Conservation (phyloP, 2,113 vertebrate species). For the Puffinus mauretanicus region DNA sequence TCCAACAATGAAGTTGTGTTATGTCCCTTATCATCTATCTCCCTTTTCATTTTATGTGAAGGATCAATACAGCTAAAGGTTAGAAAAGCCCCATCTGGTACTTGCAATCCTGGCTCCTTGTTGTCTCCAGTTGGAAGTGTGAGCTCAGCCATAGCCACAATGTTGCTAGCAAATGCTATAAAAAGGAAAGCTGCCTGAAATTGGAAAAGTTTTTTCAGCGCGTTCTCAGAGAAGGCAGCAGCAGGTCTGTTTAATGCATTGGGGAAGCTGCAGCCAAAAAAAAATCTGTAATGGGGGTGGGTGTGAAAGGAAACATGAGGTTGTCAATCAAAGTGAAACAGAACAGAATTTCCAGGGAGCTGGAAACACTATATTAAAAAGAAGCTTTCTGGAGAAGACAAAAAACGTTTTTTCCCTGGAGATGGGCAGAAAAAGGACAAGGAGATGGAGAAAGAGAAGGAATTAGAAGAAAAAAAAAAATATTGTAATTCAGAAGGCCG, state of each 20-base stretch:
- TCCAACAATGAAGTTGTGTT: neutral
- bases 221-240: neutral
- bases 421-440: neutral
- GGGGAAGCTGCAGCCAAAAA: conserved; percentile 35
- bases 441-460: neutral
- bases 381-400: neutral
- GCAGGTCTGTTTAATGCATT: neutral
- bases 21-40: neutral
- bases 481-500: neutral
- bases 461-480: neutral
- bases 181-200: conserved; percentile 37
- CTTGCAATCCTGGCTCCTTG: neutral
- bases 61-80: neutral
- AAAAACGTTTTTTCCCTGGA: neutral
- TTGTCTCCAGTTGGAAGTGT: neutral
- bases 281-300: neutral
- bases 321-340: conserved; percentile 33
- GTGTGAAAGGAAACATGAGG: conserved; percentile 54
- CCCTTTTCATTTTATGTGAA: neutral
- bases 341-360: conserved; percentile 3
- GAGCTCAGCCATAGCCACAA: neutral
- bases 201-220: neutral
- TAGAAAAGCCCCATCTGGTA: neutral
- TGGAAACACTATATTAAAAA: neutral
- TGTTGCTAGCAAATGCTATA: neutral